Conservation (phyloP, 2,797 vertebrate genomes). For the Enteromius treurensis region DNA sequence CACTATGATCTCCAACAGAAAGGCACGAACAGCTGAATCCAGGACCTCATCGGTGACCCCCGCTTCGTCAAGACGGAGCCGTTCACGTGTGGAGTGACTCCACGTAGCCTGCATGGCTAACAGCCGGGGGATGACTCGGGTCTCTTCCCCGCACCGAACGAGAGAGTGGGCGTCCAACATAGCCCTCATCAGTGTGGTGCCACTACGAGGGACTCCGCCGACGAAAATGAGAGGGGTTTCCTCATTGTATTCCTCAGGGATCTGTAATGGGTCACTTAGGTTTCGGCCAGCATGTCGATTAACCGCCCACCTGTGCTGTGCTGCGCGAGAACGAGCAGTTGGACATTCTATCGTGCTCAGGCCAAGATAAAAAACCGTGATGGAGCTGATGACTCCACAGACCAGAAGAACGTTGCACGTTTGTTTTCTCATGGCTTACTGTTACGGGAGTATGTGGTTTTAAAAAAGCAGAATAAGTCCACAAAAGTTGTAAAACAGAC, state of each 20-base stretch:
- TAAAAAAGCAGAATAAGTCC: not conserved
- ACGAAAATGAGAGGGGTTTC: slow-evolving; percentile 97
- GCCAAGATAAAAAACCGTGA: slow-evolving; percentile 93
- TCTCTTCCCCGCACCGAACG: slow-evolving; percentile 94
- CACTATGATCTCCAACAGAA: slow-evolving; percentile 94
- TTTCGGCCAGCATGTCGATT: slow-evolving; percentile 73
- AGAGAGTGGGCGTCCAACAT: slow-evolving; percentile 96
- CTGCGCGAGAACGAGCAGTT: slow-evolving; percentile 85
- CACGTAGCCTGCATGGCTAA: slow-evolving; percentile 97
- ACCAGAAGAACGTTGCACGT: slow-evolving; percentile 92
- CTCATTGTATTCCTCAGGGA: slow-evolving; percentile 83
- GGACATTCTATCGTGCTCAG: slow-evolving; percentile 93
- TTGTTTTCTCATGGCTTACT: slow-evolving; percentile 88
- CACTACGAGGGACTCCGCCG: slow-evolving; percentile 94
- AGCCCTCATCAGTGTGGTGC: slow-evolving; percentile 95
- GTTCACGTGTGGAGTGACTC: slow-evolving; percentile 93
- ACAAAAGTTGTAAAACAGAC: not conserved
- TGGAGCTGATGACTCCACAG: slow-evolving; percentile 90
- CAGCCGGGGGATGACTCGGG: slow-evolving; percentile 92
- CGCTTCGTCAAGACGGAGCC: slow-evolving; percentile 92
- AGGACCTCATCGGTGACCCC: slow-evolving; percentile 95
- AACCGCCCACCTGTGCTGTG: slow-evolving; percentile 69
- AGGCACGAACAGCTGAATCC: slow-evolving; percentile 95
- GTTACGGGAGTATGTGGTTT: not conserved
- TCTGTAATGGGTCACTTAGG: slow-evolving; percentile 73